Evolutionary conservation across 2,888 invertebrate genomes (phyloP).

Genomic region (Sarcophaga caerulescens): DNA sequence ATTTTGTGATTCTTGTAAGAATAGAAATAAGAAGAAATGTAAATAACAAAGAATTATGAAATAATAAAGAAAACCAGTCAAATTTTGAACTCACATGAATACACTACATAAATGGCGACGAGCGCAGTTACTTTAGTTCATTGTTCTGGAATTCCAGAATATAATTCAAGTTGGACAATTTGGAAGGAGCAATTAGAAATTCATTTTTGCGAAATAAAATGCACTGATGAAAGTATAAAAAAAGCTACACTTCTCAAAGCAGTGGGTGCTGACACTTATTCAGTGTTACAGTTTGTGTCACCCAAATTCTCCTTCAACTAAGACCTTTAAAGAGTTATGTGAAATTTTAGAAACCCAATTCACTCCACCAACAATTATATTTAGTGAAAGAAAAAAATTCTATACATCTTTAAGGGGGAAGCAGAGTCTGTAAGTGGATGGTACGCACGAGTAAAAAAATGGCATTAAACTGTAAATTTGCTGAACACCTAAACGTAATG

Average conservation of each 20-base stretch:
- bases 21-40: no score
- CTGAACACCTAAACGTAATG: background rate
- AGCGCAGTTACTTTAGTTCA: no score
- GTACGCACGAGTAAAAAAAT: background rate
- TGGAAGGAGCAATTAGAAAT: constrained; percentile 8
- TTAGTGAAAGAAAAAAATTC: constrained; percentile 23
- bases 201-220: constrained; percentile 16
- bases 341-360: background rate
- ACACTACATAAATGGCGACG: constrained; percentile 27
- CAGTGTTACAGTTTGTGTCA: background rate
- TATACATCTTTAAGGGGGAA: background rate
- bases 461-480: constrained; percentile 14
- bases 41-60: no score
- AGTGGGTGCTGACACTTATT: background rate
- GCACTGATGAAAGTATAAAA: background rate
- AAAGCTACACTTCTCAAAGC: background rate
- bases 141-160: no score
- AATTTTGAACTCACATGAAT: background rate
- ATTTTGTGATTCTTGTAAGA: no score
- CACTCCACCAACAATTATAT: background rate
- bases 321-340: background rate
- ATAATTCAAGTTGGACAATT: background rate
- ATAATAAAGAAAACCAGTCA: no score
- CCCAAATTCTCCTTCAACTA: background rate
- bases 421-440: background rate